phyloP scores from a whole-genome alignment of 2,797 vertebrate species.

The Amphiprion clarkii region DNA sequence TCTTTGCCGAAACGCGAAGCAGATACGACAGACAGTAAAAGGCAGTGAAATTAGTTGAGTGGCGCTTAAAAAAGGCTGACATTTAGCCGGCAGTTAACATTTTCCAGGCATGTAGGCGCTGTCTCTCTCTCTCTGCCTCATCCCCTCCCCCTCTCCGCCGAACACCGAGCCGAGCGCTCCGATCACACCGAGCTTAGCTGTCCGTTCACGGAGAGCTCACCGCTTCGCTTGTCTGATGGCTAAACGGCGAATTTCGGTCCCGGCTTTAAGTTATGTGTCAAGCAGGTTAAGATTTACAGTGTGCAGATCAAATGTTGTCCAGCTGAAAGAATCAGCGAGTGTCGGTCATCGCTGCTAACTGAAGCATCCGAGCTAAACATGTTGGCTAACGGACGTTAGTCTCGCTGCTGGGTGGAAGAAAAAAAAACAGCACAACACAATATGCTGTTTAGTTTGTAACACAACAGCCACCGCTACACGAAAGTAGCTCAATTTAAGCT shows the following conservation, averaged over 20 bases:
- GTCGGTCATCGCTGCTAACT: constrained; percentile 18
- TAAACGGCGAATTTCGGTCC: constrained; percentile 54
- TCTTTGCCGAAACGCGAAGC: constrained; percentile 47
- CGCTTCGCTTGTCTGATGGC: constrained; percentile 63
- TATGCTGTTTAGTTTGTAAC: neutral
- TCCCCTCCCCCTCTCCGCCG: constrained; percentile 80
- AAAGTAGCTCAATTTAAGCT: neutral
- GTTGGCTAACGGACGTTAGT: constrained; percentile 43
- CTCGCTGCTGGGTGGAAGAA: constrained; percentile 21
- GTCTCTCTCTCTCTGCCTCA: constrained; percentile 43
- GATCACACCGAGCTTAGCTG: neutral
- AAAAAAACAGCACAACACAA: constrained; percentile 13
- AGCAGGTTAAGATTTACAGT: constrained; percentile 2
- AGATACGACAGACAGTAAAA: constrained; percentile 39
- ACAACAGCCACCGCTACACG: neutral
- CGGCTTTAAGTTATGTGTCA: constrained; percentile 43
- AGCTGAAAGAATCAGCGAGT: constrained; percentile 13
- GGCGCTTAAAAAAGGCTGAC: constrained; percentile 27
- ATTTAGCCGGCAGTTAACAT: constrained; percentile 35
- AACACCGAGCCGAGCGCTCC: constrained; percentile 66
- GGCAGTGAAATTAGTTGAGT: constrained; percentile 12
- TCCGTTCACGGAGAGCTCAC: constrained; percentile 57
- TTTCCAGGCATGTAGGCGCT: constrained; percentile 66
- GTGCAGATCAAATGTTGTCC: neutral
- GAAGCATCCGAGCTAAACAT: constrained; percentile 40